These are phyloP conservation scores for Pseudomyrmex cubaensis DNA, from an alignment of 1,140 invertebrate genomes.

Conservation along the genomic window DNA sequence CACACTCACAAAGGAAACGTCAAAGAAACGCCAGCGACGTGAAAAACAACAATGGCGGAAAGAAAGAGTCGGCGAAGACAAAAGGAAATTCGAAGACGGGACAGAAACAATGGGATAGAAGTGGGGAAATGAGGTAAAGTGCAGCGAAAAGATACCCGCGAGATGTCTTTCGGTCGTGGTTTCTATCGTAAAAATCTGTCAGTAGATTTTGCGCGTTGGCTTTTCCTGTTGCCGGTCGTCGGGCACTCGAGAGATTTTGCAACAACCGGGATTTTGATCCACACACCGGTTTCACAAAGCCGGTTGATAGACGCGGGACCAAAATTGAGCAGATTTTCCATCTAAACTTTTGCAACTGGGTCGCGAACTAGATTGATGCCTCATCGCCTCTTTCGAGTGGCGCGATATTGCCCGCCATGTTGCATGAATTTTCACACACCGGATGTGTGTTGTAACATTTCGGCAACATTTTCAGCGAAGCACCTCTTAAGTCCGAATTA, in stretches of 20 bases:
- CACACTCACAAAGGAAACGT: constrained; percentile 21
- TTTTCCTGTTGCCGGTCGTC: constrained; percentile 9
- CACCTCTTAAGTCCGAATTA: not conserved
- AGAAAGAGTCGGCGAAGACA: constrained; percentile 43
- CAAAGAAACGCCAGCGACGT: constrained; percentile 15
- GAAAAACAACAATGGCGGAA: constrained; percentile 51
- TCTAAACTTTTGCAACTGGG: constrained; percentile 44
- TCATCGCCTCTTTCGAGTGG: not conserved
- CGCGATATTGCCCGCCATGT: constrained; percentile 4
- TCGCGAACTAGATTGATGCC: not conserved
- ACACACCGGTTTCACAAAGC: constrained; percentile 37
- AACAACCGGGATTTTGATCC: constrained; percentile 19
- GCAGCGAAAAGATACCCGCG: constrained; percentile 35
- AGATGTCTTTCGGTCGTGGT: not conserved
- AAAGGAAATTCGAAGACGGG: constrained; percentile 54
- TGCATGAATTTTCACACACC: not conserved
- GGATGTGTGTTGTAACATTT: not conserved
- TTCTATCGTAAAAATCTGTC: constrained; percentile 15
- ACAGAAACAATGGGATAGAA: constrained; percentile 54
- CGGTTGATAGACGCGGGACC: constrained; percentile 2
- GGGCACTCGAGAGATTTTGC: not conserved
- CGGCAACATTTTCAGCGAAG: not conserved
- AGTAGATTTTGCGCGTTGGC: not conserved
- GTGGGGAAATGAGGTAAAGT: constrained; percentile 35
- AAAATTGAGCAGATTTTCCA: constrained; percentile 45